Evolutionary conservation across 2,113 vertebrate genomes (phyloP).

Genomic region (Chitala chitala): DNA sequence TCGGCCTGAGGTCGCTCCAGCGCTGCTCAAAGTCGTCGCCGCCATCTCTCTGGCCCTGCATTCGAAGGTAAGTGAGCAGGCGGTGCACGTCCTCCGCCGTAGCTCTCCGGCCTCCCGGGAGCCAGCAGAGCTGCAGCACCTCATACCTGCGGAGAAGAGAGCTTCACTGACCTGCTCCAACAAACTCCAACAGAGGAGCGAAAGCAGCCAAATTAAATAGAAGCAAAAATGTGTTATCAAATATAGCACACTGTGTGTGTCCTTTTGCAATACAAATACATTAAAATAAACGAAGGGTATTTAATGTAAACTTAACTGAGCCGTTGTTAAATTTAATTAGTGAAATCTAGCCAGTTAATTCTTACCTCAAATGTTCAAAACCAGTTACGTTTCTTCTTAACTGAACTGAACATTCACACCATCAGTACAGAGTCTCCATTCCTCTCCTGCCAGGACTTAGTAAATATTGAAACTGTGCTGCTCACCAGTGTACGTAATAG

Average conservation of each 20-base stretch:
- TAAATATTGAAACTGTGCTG: constrained; percentile 59
- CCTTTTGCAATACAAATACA: background rate
- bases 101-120: constrained; percentile 63
- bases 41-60: constrained; percentile 89
- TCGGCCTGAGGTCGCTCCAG: constrained; percentile 89
- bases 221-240: no score
- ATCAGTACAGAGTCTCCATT: constrained; percentile 36
- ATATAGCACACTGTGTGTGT: no score
- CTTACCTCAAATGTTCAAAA: constrained; percentile 45
- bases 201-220: no score
- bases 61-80: constrained; percentile 84
- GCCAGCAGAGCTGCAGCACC: constrained; percentile 76
- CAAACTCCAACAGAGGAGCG: no score
- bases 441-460: constrained; percentile 54
- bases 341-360: no score
- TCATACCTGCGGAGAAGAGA: constrained; percentile 60
- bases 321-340: no score
- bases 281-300: background rate
- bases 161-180: background rate
- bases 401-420: constrained; percentile 38
- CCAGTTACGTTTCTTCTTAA: constrained; percentile 41
- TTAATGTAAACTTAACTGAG: background rate
- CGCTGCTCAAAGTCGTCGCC: constrained; percentile 90
- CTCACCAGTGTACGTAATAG: constrained; percentile 63
- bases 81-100: constrained; percentile 88